phyloP scores from a whole-genome alignment of 2,888 invertebrate species.

The Glyphotaelius pellucidus region DNA sequence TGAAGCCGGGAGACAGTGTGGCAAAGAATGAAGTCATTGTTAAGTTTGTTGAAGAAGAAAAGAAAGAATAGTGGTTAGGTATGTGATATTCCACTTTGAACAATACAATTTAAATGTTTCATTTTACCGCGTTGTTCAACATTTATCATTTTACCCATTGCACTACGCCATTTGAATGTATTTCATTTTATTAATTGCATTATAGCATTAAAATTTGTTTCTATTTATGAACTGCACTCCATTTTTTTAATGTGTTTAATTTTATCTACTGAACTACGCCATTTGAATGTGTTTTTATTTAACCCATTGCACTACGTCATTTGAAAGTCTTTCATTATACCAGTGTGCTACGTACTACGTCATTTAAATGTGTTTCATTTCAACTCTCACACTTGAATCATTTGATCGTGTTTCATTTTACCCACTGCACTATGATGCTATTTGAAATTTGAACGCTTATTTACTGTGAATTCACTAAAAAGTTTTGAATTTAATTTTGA shows the following conservation, averaged over 20 bases:
- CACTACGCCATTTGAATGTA: not conserved
- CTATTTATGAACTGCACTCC: too few relatives aligned
- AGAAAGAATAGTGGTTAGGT: constrained; percentile 5
- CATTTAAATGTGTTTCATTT: not conserved
- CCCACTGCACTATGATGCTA: too few relatives aligned
- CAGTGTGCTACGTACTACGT: not conserved
- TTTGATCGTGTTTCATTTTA: too few relatives aligned
- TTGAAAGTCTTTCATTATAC: not conserved
- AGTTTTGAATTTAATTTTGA: too few relatives aligned
- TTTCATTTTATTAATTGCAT: not conserved
- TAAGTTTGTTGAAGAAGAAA: constrained; percentile 74
- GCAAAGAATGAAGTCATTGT: constrained; percentile 84
- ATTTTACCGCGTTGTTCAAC: too few relatives aligned
- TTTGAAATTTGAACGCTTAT: too few relatives aligned
- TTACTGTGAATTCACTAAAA: too few relatives aligned
- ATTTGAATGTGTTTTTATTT: too few relatives aligned
- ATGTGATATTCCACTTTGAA: not conserved
- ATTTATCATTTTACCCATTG: too few relatives aligned
- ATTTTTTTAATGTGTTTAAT: not conserved
- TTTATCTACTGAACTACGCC: not conserved
- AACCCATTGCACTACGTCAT: not conserved
- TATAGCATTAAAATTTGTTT: too few relatives aligned
- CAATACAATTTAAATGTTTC: not conserved
- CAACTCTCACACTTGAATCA: too few relatives aligned
- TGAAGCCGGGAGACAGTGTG: constrained; percentile 89